phyloP scores from a whole-genome alignment of 2,797 vertebrate species.

The Cuculus canorus region DNA sequence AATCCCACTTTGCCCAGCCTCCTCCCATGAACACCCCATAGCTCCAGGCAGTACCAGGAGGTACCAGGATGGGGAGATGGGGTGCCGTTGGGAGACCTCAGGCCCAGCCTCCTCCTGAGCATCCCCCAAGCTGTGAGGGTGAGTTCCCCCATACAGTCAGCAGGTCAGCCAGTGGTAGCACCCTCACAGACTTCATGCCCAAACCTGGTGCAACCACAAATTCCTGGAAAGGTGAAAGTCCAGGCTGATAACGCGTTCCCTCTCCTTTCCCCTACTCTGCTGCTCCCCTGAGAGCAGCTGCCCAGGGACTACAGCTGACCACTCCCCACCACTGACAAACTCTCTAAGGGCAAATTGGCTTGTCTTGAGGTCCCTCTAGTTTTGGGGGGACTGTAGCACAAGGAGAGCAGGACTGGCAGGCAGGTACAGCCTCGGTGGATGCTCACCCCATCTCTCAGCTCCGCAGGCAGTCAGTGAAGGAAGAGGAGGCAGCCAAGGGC shows the following conservation, averaged over 20 bases:
- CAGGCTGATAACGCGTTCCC: not conserved
- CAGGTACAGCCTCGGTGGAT: not conserved
- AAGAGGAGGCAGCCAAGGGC: not conserved
- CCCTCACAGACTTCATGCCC: not conserved
- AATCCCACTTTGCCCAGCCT: not conserved
- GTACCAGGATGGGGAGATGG: not conserved
- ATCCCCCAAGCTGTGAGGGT: fast-evolving
- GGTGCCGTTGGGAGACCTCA: not conserved
- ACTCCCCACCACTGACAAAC: not conserved
- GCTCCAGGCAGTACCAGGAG: not conserved
- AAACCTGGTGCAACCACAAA: not conserved
- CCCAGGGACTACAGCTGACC: not conserved
- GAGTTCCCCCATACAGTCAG: not conserved
- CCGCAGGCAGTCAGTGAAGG: constrained; percentile 70
- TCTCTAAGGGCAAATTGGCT: not conserved
- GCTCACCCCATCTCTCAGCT: constrained; percentile 58
- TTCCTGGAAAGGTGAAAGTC: not conserved
- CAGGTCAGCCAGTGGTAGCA: not conserved
- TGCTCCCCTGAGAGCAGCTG: not conserved
- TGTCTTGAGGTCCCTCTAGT: not conserved
- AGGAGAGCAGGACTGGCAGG: not conserved
- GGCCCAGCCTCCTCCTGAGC: not conserved
- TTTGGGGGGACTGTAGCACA: not conserved
- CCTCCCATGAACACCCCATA: not conserved
- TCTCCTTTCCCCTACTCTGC: not conserved